Base-by-base conservation (phyloP, 2,888 invertebrate genomes). In the Cephus pygmeus region DNA sequence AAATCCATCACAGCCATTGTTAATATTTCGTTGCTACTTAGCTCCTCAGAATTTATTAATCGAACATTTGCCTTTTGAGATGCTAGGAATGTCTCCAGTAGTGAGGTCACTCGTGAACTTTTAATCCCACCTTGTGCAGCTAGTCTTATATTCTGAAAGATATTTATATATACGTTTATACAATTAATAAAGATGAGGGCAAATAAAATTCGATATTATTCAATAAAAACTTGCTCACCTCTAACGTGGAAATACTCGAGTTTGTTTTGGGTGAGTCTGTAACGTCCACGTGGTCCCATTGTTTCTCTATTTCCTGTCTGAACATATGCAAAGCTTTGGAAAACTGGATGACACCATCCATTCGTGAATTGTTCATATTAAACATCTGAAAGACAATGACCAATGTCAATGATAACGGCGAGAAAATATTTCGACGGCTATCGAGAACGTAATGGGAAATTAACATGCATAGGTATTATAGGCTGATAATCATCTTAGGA, bases 261-360 rank as follows among this genome's bases (percentile, higher is more conserved):
- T 92, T 92, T 23, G 91, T 79, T 33, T 87, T 86, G 6, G 84
- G 78, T 0, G 83, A 81, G 77, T 90, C 87, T 77, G 85, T 88
- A 6, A 90, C 87, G 79, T 88, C 90, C 3, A 92, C 90, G 31
- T 92, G 85, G 12, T 91, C 91, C 3, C 89, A 88, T 79, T 94
- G 92, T 83, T 93, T 93, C 76, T 92, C 92, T 84, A 93, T 93
- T 15, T 92, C 91, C 79, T 92, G 91, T 68, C 92, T 91, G 80
- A 94, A 89, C 81, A 92, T 91, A 84, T 91, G 93, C 75, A 96
- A 92, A 81, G 94, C 94, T 89, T 95, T 94, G 34, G 95, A 94
- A 88, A 95, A 96, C 79, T 93, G 93, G n/a, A 96, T 93, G 90
- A 96, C 95, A 0, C 93, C 93, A 75, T 94, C 94, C 35, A 96